Evolutionary conservation across 2,113 vertebrate genomes (phyloP), one percentile per base, ranked within the genome.

Genomic region (Xenopus borealis): DNA sequence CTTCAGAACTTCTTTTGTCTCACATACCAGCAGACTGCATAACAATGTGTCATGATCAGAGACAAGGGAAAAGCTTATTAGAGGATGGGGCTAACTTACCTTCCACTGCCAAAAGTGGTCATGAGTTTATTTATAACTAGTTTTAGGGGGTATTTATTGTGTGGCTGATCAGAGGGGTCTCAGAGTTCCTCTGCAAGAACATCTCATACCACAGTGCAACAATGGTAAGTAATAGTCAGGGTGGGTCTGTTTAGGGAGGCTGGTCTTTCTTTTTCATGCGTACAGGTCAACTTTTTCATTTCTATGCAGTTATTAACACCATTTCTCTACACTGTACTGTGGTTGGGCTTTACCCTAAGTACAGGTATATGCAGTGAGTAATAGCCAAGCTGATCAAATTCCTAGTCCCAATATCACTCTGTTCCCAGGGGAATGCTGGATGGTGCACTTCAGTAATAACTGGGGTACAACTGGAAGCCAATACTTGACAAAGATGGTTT

Each of bases 61-160:
- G 86, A 91, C 89, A 86, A 82, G 47, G 75, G 81, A 69, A 79
- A 80, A 79, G 84, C 82, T 79, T 3, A 69, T 2, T 33, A 70
- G 71, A 82, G 82, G 79, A 76, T 80, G 75, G 78, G 30, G 75
- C 81, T 59, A 80, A 82, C 89, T 93, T 91, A 95, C 95, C 95
- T 93, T 91, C 44, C 83, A 94, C 92, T 92, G 93, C 94, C 96
- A 94, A 95, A 98, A 94, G 91, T 91, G 95, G 96, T 82, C 94
- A 96, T 94, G 82, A 85, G 86, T 88, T 81, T 94, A 95, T 97
- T 97, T 91, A 95, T 96, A 96, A 82, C 75, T 6, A 0, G 1
- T 70, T 73, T 47, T 80, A 84, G 81, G 88, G 71, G 53, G 85
- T 91, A 92, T 90, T 92, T 93, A 92, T 91, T 92, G 88, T 90